Conservation (phyloP, 2,888 invertebrate genomes). For the Megaustenia siamemsis region DNA sequence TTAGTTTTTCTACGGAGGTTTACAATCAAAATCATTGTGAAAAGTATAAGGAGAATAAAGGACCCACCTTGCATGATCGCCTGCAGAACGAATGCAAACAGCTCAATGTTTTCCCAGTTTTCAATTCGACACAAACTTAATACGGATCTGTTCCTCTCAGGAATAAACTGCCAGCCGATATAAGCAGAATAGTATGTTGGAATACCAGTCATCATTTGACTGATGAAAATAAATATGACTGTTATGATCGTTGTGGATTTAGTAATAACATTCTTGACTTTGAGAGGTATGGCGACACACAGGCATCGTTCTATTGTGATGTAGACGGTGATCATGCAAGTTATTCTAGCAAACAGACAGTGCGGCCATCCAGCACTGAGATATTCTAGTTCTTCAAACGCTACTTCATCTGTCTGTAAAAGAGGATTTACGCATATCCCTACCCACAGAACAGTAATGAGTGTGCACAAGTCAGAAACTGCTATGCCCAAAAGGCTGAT, state of each 20-base stretch:
- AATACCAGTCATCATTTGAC: not conserved
- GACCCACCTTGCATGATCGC: not conserved
- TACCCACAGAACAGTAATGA: not conserved
- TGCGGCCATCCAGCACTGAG: slow-evolving; percentile 34
- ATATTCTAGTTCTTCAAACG: slow-evolving; percentile 20
- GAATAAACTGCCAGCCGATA: slow-evolving; percentile 11
- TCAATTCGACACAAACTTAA: not conserved
- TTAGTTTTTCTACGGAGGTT: slow-evolving; percentile 8
- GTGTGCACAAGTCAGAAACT: slow-evolving; percentile 21
- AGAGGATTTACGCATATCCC: slow-evolving; percentile 4
- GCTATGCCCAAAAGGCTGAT: slow-evolving; percentile 34
- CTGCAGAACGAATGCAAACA: not conserved
- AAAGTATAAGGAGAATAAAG: slow-evolving; percentile 9
- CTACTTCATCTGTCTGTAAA: not conserved
- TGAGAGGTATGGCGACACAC: slow-evolving; percentile 27
- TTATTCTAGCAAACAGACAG: slow-evolving; percentile 32
- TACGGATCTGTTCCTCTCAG: slow-evolving; percentile 12
- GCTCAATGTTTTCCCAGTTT: not conserved
- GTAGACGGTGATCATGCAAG: slow-evolving; percentile 35
- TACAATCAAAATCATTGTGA: not conserved
- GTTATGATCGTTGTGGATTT: not conserved
- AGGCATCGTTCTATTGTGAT: slow-evolving; percentile 37
- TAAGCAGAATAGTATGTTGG: slow-evolving; percentile 11
- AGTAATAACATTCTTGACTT: slow-evolving; percentile 26
- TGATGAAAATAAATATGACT: not conserved